Percentiles rank a stretch among this genome's conserved stretches.
phyloP scores from a whole-genome alignment of 2,113 vertebrate genomes.

The Tricholaema leucomelas region DNA sequence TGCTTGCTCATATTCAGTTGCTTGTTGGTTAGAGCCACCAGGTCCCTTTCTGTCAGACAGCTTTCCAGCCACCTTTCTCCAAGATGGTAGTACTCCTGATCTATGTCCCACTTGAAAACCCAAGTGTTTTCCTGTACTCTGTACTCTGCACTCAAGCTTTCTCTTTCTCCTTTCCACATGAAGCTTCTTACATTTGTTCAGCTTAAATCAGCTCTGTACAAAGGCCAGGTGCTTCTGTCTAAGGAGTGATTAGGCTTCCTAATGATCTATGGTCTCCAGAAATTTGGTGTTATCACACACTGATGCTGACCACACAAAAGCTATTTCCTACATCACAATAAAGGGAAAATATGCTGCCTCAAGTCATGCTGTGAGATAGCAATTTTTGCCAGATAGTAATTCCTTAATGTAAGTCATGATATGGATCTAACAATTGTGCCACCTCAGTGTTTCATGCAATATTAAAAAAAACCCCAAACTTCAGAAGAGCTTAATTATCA shows the following conservation, averaged over 20 bases:
- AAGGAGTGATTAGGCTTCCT: not conserved
- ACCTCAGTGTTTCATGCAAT: not conserved
- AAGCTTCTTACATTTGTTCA: not conserved
- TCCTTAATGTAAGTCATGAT: not conserved
- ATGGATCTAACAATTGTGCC: rapidly evolving
- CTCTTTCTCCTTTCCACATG: not conserved
- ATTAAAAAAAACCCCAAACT: too few species aligned
- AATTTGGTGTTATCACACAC: not conserved
- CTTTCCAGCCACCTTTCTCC: too few species aligned
- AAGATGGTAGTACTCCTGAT: not conserved
- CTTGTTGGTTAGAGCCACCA: too few species aligned
- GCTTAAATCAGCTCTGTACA: not conserved
- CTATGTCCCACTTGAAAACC: not conserved
- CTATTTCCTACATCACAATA: not conserved
- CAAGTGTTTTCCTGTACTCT: not conserved
- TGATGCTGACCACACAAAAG: not conserved
- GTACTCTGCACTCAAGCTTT: not conserved
- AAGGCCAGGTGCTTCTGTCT: not conserved
- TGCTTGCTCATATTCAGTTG: too few species aligned
- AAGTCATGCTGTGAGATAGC: not conserved
- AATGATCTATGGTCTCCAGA: rapidly evolving
- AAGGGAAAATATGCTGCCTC: not conserved
- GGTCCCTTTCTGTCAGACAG: too few species aligned
- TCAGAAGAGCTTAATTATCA: not conserved
- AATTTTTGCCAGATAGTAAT: not conserved